These are phyloP conservation scores for Limnephilus marmoratus DNA, from an alignment of 2,888 invertebrate genomes.

Conservation along the genomic window DNA sequence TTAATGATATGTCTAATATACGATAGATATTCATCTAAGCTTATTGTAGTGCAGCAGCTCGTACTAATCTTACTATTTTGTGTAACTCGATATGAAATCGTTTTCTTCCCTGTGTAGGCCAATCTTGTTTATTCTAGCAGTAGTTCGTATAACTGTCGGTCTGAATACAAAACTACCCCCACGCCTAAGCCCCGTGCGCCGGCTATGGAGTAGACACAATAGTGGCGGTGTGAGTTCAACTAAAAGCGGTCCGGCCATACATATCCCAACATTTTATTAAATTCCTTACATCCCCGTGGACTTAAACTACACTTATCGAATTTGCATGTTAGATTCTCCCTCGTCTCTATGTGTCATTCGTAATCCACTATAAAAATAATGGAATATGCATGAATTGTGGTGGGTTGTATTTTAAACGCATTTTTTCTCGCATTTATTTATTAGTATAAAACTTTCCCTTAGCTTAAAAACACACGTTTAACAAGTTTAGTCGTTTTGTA, in stretches of 20 bases:
- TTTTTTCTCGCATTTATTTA: neutral
- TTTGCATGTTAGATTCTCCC: conserved; percentile 6
- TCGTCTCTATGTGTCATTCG: neutral
- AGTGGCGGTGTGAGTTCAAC: neutral
- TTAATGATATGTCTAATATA: too few species aligned
- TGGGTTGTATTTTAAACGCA: neutral
- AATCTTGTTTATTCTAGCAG: neutral
- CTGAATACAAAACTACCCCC: neutral
- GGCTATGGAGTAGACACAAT: neutral
- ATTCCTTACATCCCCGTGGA: conserved; percentile 3
- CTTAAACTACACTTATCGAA: conserved; percentile 21
- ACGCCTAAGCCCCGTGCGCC: neutral
- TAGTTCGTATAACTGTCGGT: neutral
- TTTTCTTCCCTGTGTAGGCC: neutral
- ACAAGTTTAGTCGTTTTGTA: too few species aligned
- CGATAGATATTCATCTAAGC: too few species aligned
- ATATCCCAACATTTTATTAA: conserved; percentile 15
- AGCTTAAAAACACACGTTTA: neutral
- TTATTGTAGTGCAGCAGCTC: neutral
- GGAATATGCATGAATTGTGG: neutral
- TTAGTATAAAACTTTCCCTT: neutral
- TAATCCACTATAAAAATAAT: neutral
- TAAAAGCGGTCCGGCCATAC: neutral
- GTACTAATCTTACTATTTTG: neutral
- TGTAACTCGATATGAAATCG: neutral